Conservation (phyloP, 2,797 vertebrate genomes). For the Heterohyrax brucei region DNA sequence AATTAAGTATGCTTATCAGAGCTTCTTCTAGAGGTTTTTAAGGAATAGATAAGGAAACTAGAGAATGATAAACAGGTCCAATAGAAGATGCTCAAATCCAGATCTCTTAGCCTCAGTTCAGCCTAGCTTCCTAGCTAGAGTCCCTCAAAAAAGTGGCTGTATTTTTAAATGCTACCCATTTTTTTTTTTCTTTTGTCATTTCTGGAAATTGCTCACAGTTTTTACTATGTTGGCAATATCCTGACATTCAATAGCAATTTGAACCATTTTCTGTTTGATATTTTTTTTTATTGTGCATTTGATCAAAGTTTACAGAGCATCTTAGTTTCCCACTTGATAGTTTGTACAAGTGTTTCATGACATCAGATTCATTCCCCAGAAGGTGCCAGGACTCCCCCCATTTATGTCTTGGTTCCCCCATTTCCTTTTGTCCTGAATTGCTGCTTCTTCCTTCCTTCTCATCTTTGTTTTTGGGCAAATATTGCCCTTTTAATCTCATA, state of each 20-base stretch:
- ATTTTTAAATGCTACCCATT: not conserved
- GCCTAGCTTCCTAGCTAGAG: not conserved
- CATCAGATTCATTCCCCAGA: too few relatives aligned
- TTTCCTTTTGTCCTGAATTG: too few relatives aligned
- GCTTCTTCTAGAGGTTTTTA: not conserved
- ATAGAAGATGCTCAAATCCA: not conserved
- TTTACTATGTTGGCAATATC: not conserved
- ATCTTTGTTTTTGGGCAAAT: too few relatives aligned
- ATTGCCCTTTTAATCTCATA: too few relatives aligned
- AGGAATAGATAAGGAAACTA: not conserved
- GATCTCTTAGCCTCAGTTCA: not conserved
- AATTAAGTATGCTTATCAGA: not conserved
- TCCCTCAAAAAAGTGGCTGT: conserved; percentile 28
- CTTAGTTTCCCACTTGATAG: too few relatives aligned
- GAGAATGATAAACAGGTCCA: not conserved
- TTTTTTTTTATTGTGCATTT: too few relatives aligned
- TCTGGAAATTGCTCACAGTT: not conserved
- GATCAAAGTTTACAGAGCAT: too few relatives aligned
- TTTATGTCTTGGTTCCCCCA: too few relatives aligned
- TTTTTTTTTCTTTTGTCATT: not conserved
- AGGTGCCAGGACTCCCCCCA: too few relatives aligned
- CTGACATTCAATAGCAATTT: conserved; percentile 8
- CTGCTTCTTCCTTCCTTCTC: too few relatives aligned
- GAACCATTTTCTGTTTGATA: not conserved
- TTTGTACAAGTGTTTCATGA: too few relatives aligned